A percentile compares a stretch with the other conserved stretches of the same genome.
phyloP scores from a whole-genome alignment of 2,797 vertebrate genomes.

The Naso thynnoides region DNA sequence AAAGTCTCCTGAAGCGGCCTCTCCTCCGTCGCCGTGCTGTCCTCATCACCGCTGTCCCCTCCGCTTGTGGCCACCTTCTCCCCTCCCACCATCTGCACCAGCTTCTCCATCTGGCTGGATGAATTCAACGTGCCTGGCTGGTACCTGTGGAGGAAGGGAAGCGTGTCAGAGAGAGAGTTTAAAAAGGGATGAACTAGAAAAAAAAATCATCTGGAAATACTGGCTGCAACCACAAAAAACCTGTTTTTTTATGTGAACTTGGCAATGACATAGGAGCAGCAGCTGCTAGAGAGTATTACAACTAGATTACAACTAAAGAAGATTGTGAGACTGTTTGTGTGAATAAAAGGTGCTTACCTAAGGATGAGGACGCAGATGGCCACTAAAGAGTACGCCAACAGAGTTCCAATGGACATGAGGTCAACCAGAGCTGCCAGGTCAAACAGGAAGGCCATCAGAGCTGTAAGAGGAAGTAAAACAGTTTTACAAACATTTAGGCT shows the following conservation, averaged over 20 bases:
- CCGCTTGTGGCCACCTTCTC: slow-evolving; percentile 83
- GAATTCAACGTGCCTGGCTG: slow-evolving; percentile 86
- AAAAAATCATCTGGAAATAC: not conserved
- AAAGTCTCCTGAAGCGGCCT: slow-evolving; percentile 74
- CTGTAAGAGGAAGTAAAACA: slow-evolving; percentile 68
- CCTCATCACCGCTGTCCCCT: slow-evolving; percentile 80
- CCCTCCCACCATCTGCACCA: slow-evolving; percentile 86
- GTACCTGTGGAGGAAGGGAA: slow-evolving; percentile 83
- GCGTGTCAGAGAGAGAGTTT: not conserved
- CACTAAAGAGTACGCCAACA: slow-evolving; percentile 95
- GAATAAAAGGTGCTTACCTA: slow-evolving; percentile 61
- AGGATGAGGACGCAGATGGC: slow-evolving; percentile 93
- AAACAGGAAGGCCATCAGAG: slow-evolving; percentile 93
- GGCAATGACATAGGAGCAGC: not conserved
- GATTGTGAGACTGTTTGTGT: too few species aligned
- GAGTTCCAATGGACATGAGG: slow-evolving; percentile 97
- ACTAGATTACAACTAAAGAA: not conserved
- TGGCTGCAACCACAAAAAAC: not conserved
- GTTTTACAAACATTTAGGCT: slow-evolving; percentile 8
- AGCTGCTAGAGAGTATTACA: slow-evolving; percentile 8
- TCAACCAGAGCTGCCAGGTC: slow-evolving; percentile 94
- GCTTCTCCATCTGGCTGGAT: slow-evolving; percentile 85
- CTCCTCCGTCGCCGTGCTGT: slow-evolving; percentile 52
- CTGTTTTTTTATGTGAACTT: not conserved
- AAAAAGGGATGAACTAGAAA: not conserved